These are phyloP conservation scores for Psittacula derbiana DNA, from an alignment of 2,797 vertebrate species.

Conservation along the genomic window DNA sequence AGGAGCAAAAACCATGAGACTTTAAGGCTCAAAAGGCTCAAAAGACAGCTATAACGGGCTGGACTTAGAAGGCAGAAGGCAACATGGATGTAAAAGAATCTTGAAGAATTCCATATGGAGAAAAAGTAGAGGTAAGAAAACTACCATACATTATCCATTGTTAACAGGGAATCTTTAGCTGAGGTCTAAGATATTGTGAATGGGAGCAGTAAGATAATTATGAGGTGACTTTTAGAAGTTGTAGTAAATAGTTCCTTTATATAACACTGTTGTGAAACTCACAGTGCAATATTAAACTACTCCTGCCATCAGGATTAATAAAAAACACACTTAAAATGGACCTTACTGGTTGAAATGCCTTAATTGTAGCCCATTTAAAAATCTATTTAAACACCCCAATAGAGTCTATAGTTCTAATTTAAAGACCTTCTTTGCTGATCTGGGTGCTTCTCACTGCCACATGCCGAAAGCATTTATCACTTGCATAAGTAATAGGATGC, in stretches of 20 bases:
- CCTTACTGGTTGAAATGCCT: background rate
- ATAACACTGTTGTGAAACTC: background rate
- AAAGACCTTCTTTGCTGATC: background rate
- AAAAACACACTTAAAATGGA: background rate
- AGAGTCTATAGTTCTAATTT: background rate
- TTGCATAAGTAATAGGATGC: background rate
- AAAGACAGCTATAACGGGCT: background rate
- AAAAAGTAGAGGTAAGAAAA: background rate
- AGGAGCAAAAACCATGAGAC: background rate
- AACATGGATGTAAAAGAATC: background rate
- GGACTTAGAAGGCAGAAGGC: background rate
- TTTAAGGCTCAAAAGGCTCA: background rate
- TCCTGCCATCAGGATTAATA: background rate
- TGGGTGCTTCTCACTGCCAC: background rate
- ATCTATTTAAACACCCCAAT: background rate
- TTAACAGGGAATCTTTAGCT: background rate
- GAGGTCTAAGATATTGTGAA: background rate
- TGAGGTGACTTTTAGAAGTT: background rate
- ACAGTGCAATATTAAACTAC: background rate
- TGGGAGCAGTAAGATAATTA: background rate
- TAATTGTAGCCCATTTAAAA: conserved; percentile 19
- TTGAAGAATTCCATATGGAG: background rate
- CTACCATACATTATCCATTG: background rate
- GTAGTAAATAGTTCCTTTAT: conserved; percentile 8
- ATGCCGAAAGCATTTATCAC: background rate